Base-by-base conservation (phyloP, 2,888 invertebrate species). In the Zygothrica quintamaculata region DNA sequence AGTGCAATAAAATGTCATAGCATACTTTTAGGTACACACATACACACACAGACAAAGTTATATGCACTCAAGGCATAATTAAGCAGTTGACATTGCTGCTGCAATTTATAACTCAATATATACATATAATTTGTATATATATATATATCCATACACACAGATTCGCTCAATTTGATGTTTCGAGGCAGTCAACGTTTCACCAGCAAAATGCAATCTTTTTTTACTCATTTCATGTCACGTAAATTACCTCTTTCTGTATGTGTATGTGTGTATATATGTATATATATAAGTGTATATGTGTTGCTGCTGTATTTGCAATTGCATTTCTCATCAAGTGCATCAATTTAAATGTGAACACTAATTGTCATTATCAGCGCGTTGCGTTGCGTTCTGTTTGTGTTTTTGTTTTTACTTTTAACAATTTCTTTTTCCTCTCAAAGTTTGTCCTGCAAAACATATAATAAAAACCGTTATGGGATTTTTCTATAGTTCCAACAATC, bases 321-420 rank as follows among this genome's bases (percentile, higher is more conserved):
- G 69, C 79, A 82, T 82, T 85, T 77, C 84, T 81, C 85, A 85
- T 84, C 82, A 77, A 87, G 79, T 79, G 75, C 85, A 84, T 87
- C 79, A 84, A 84, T 87, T 84, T 84, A 87, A 87, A 87, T 87
- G 87, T 79, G 84, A 87, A 85, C 84, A 87, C 84, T 84, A 84
- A 84, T 87, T 84, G 87, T 84, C 84, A 84, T 84, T 87, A 85
- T 87, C 85, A 77, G 85, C 69, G 65, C 73, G 47, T 74, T 72
- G 71, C 59, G 53, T 59, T 68, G 55, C 31, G 11, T 37, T 39
- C 37, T 52, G 29, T 33, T 50, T 22, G 37, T 56, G 25, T 29
- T 16, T 40, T 36, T 46, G 22, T 22, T 48, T 11, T 16, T 60
- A 18, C 46, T 33, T 26, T 3, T 8, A 22, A n/a, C n/a, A n/a